Percentiles rank a stretch among this genome's conserved stretches.
phyloP scores from a whole-genome alignment of 2,888 invertebrate genomes.

The Tetragonula carbonaria region DNA sequence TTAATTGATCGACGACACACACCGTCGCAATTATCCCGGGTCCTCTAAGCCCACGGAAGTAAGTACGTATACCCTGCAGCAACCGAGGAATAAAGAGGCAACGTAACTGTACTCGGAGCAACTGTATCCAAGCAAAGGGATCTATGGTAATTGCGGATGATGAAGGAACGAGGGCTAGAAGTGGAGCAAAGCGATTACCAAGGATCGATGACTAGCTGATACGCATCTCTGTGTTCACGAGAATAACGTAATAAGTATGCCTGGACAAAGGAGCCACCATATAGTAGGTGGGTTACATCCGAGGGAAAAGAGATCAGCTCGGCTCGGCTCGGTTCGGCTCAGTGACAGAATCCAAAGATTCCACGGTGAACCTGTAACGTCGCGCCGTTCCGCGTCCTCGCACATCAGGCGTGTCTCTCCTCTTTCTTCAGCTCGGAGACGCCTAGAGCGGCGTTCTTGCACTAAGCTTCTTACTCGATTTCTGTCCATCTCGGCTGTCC shows the following conservation, averaged over 20 bases:
- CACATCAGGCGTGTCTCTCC: conserved; percentile 80
- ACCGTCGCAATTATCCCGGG: neutral
- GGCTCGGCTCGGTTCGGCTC: conserved; percentile 37
- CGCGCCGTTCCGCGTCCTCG: conserved; percentile 83
- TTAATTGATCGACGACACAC: conserved; percentile 10
- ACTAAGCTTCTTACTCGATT: conserved; percentile 57
- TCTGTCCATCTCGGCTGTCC: conserved; percentile 48
- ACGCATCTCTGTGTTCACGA: conserved; percentile 69
- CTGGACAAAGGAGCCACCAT: conserved; percentile 34
- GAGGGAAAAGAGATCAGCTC: conserved; percentile 54
- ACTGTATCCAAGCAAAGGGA: conserved; percentile 39
- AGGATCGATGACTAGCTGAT: conserved; percentile 55
- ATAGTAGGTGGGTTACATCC: conserved; percentile 72
- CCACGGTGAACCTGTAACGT: conserved; percentile 74
- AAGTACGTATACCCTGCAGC: neutral
- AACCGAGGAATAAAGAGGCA: conserved; percentile 8
- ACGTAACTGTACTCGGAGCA: conserved; percentile 34
- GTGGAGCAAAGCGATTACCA: conserved; percentile 45
- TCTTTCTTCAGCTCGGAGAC: conserved; percentile 50
- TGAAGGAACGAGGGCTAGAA: conserved; percentile 46
- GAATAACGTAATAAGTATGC: conserved; percentile 53
- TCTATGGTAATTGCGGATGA: conserved; percentile 41
- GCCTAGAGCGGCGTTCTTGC: conserved; percentile 56
- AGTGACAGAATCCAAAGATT: conserved; percentile 69
- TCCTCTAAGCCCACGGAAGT: neutral